These are phyloP conservation scores for Callospermophilus lateralis DNA, from an alignment of 2,113 vertebrate genomes.

Conservation along the genomic window DNA sequence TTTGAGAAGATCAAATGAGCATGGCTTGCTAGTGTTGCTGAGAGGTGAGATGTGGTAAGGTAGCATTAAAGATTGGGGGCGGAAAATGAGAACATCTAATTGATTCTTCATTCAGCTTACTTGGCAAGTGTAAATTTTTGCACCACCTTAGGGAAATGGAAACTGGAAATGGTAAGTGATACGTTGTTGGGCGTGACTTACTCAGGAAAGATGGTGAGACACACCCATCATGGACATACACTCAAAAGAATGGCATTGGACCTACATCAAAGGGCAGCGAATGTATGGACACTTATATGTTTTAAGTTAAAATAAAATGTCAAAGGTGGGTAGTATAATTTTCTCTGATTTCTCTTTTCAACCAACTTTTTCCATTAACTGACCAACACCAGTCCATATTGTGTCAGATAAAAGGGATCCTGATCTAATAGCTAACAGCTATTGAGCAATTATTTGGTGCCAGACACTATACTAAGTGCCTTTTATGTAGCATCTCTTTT, in stretches of 20 bases:
- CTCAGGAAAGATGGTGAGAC: constrained; percentile 33
- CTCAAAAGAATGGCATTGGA: constrained; percentile 60
- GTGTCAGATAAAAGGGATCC: constrained; percentile 79
- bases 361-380: constrained; percentile 79
- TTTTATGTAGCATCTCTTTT: constrained; percentile 73
- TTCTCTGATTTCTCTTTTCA: constrained; percentile 76
- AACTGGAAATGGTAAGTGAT: constrained; percentile 24
- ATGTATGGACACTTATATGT: constrained; percentile 42
- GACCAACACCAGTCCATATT: constrained; percentile 63
- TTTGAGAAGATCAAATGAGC: neutral
- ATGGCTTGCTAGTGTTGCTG: neutral
- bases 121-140: neutral
- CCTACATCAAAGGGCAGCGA: constrained; percentile 70
- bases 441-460: constrained; percentile 73
- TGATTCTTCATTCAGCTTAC: neutral
- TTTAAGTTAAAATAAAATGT: constrained; percentile 77
- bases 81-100: neutral
- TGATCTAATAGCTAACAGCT: constrained; percentile 75
- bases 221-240: neutral
- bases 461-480: constrained; percentile 66
- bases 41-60: neutral
- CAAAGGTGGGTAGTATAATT: constrained; percentile 73
- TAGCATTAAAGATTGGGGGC: neutral
- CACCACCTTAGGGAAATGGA: constrained; percentile 45
- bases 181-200: constrained; percentile 52